A percentile compares a stretch with the other conserved stretches of the same genome.
Conservation (phyloP, 2,797 vertebrate species). For the Potorous gilbertii region DNA sequence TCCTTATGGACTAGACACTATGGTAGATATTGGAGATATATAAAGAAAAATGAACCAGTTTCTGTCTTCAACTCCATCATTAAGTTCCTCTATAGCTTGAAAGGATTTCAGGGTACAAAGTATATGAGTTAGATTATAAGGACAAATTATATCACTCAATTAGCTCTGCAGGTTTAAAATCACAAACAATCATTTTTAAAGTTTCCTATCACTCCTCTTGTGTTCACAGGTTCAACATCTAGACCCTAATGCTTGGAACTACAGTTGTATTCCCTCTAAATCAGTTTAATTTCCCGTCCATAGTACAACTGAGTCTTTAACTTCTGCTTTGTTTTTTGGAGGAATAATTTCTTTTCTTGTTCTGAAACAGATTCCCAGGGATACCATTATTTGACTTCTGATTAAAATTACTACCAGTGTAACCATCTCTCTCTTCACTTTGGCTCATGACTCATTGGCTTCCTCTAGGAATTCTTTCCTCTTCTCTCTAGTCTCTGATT, state of each 20-base stretch:
- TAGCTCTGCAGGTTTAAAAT: background rate
- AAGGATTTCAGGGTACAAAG: background rate
- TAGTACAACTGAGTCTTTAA: conserved; percentile 7
- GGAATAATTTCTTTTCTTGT: conserved; percentile 11
- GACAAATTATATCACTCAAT: background rate
- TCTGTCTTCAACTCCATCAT: background rate
- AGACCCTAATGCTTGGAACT: background rate
- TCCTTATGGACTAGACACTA: background rate
- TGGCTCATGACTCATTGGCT: background rate
- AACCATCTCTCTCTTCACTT: conserved; percentile 9
- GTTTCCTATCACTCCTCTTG: background rate
- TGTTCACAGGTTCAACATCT: background rate
- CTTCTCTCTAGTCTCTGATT: background rate
- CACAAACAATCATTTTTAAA: background rate
- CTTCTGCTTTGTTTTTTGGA: conserved; percentile 21
- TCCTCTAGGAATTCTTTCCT: conserved; percentile 8
- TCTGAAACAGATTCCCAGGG: conserved; percentile 1
- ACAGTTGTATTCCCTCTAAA: conserved; percentile 8
- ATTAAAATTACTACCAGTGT: conserved; percentile 41
- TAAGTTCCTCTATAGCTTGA: background rate
- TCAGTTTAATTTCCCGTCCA: background rate
- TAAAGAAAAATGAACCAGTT: background rate
- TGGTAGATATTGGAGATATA: background rate
- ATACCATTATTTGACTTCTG: conserved; percentile 32
- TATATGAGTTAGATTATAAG: background rate